phyloP scores from a whole-genome alignment of 2,113 vertebrate species.

The Thunnus maccoyii region DNA sequence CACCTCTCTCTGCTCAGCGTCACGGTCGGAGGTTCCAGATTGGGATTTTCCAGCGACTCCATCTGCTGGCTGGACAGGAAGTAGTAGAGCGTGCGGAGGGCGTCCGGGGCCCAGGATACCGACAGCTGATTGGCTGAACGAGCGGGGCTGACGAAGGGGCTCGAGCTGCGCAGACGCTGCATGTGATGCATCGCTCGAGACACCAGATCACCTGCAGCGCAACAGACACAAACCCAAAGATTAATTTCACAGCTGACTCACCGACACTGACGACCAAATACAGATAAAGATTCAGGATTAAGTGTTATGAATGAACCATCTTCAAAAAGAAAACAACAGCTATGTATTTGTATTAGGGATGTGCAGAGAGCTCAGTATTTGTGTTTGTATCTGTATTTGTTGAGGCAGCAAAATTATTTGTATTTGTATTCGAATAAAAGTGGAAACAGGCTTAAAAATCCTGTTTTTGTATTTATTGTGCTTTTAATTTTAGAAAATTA shows the following conservation, averaged over 20 bases:
- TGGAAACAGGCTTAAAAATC: no score
- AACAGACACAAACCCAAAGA: not conserved
- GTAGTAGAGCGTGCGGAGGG: slow-evolving; percentile 95
- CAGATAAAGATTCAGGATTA: not conserved
- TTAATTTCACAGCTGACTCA: no score
- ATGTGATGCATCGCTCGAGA: slow-evolving; percentile 95
- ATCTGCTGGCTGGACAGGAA: slow-evolving; percentile 93
- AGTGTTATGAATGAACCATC: not conserved
- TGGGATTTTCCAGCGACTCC: slow-evolving; percentile 95
- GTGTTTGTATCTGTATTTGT: no score
- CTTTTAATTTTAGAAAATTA: no score
- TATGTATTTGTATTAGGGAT: no score
- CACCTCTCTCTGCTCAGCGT: slow-evolving; percentile 92
- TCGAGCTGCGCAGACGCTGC: slow-evolving; percentile 87
- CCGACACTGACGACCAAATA: no score
- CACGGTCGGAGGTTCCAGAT: slow-evolving; percentile 91
- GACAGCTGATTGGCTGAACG: slow-evolving; percentile 85
- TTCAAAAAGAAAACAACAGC: not conserved
- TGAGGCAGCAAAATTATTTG: no score
- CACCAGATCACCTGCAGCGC: slow-evolving; percentile 91
- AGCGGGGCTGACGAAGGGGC: slow-evolving; percentile 79
- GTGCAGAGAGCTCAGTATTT: no score
- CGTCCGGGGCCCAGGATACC: slow-evolving; percentile 91
- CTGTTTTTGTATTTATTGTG: no score
- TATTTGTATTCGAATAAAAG: no score